A percentile compares a stretch with the other conserved stretches of the same genome.
Conservation (phyloP, 2,888 invertebrate species). For the Scaptomyza polygonia region DNA sequence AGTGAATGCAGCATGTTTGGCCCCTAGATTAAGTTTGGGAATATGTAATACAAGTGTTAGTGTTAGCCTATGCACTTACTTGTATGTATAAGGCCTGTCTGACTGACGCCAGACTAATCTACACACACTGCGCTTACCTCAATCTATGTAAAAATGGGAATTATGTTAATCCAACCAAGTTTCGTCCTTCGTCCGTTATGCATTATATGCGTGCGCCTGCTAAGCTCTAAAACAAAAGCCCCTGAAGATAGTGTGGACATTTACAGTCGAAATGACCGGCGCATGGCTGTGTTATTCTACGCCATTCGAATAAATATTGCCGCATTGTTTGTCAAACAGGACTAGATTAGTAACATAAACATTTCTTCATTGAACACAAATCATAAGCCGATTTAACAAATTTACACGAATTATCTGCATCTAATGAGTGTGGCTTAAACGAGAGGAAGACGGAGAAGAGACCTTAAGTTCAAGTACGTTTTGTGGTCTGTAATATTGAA, state of each 20-base stretch:
- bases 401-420: constrained; percentile 75
- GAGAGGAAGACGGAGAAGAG: background rate
- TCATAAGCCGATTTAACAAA: constrained; percentile 81
- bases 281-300: constrained; percentile 75
- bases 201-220: constrained; percentile 38
- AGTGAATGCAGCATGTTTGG: too few relatives aligned
- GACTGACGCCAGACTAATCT: constrained; percentile 65
- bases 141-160: constrained; percentile 61
- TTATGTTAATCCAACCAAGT: constrained; percentile 55
- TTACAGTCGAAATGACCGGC: constrained; percentile 39
- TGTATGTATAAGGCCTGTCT: constrained; percentile 48
- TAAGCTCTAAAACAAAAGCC: constrained; percentile 11
- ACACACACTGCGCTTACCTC: constrained; percentile 49
- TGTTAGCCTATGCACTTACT: background rate
- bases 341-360: constrained; percentile 82
- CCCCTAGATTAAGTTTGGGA: too few relatives aligned
- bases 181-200: constrained; percentile 36
- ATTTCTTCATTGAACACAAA: constrained; percentile 70
- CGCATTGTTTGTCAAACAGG: constrained; percentile 83
- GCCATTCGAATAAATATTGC: constrained; percentile 80
- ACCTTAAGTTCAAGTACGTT: constrained; percentile 9
- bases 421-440: constrained; percentile 67
- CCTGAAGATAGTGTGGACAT: constrained; percentile 20
- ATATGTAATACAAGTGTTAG: background rate
- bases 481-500: background rate